phyloP scores from a whole-genome alignment of 2,888 invertebrate genomes.

The Limenitis arthemis region DNA sequence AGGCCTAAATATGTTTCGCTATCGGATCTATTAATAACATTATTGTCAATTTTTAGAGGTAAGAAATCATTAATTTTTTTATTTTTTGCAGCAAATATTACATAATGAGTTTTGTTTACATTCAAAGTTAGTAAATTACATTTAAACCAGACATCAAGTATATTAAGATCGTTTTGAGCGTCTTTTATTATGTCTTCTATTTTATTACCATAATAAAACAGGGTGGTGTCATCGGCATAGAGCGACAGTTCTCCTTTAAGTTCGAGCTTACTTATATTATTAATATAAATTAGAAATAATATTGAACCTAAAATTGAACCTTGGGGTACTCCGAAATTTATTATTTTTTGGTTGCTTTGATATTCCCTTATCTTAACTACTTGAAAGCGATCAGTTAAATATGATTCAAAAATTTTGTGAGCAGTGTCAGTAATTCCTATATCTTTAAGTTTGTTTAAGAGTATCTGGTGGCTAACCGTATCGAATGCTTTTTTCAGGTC shows the following conservation, averaged over 20 bases:
- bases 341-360: neutral
- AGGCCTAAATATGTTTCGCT: too few relatives aligned
- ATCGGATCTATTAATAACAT: neutral
- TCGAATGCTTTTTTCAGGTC: conserved; percentile 4
- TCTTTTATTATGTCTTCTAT: neutral
- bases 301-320: neutral
- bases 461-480: conserved; percentile 8
- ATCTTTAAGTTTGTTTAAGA: conserved; percentile 3
- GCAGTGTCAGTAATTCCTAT: conserved; percentile 1
- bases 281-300: too few relatives aligned
- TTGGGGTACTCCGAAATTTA: neutral
- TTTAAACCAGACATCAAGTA: too few relatives aligned
- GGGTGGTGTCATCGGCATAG: neutral
- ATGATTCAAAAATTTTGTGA: conserved; percentile 6
- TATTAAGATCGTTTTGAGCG: too few relatives aligned
- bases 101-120: too few relatives aligned
- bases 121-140: too few relatives aligned
- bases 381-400: conserved; percentile 7
- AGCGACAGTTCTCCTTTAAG: too few relatives aligned
- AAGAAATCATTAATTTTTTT: neutral
- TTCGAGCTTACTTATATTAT: too few relatives aligned
- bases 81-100: neutral
- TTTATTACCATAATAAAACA: neutral
- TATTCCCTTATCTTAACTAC: neutral
- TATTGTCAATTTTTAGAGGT: neutral